Base-by-base conservation (phyloP, 2,888 invertebrate species). In the Phortica magna region DNA sequence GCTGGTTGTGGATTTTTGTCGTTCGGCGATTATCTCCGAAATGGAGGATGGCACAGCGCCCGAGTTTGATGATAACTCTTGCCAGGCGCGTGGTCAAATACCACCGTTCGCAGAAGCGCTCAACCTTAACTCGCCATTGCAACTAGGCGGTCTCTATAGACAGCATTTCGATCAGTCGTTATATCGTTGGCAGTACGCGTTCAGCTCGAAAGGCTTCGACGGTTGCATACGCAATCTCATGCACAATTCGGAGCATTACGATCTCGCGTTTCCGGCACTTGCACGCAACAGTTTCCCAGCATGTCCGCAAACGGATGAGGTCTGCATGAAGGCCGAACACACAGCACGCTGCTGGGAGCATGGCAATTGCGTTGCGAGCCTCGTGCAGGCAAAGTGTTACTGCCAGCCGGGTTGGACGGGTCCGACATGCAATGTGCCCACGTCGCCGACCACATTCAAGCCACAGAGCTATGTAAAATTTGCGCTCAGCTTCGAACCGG, bases 321-420 rank as follows among this genome's bases (percentile, higher is more conserved):
- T 96, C 61, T 98, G 98, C 91, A 95, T 96, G 85, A 95, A 95
- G 89, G 96, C 97, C 74, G 96, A 97, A 83, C 94, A 96, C 17
- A 96, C 96, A 1, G 94, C 95, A 71, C 93, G 96, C 73, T 98
- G 98, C 90, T 96, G 96, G 95, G 96, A 97, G 88, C 97, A 98
- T 87, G 98, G 98, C 7, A 95, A 96, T 14, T 98, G 98, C 91
- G 95, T 97, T 31, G 98, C 98, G 41, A 96, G 97, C 89, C 95
- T 97, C 89, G 95, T 95, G 65, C 96, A 96, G 91, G 96, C 96
- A 7, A 94, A 96, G 81, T 99, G 99, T 91, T 96, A 97, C 84
- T 99, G 99, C 89, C 95, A 96, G 87, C 98, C 99, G 0, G 99
- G 99, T 12, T 99, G 96, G 95, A 96, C 96, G 17, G 98, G 98